phyloP scores from a whole-genome alignment of 2,797 vertebrate species.

The Sitta carolinensis region DNA sequence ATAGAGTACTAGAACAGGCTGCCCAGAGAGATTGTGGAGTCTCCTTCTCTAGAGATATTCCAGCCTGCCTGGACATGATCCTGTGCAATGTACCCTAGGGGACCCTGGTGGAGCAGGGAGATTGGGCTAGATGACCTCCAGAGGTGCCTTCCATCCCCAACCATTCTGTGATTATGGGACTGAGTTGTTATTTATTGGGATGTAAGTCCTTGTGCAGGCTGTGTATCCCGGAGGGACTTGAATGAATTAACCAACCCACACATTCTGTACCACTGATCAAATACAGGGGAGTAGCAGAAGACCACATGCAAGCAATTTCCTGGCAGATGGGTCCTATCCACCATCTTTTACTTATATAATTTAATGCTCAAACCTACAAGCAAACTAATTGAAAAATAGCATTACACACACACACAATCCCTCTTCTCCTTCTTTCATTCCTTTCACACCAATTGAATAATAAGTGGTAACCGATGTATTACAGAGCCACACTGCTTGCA shows the following conservation, averaged over 20 bases:
- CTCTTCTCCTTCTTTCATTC: slow-evolving; percentile 13
- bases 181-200: slow-evolving; percentile 30
- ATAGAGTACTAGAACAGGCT: not conserved
- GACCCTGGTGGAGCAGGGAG: not conserved
- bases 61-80: not conserved
- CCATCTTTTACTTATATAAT: slow-evolving; percentile 29
- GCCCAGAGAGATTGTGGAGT: not conserved
- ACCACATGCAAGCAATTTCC: slow-evolving; percentile 48
- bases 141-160: not conserved
- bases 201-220: not conserved
- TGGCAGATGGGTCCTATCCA: slow-evolving; percentile 34
- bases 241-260: slow-evolving; percentile 34
- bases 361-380: slow-evolving; percentile 30
- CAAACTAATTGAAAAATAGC: slow-evolving; percentile 50
- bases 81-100: too few species aligned
- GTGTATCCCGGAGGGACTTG: not conserved
- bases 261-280: slow-evolving; percentile 9
- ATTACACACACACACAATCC: not conserved
- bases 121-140: not conserved
- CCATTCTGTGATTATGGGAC: not conserved
- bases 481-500: slow-evolving; percentile 1
- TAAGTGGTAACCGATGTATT: not conserved
- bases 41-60: not conserved
- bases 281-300: slow-evolving; percentile 30
- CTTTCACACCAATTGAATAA: not conserved